phyloP scores from a whole-genome alignment of 1,140 invertebrate species.

The Bombus sylvicola region DNA sequence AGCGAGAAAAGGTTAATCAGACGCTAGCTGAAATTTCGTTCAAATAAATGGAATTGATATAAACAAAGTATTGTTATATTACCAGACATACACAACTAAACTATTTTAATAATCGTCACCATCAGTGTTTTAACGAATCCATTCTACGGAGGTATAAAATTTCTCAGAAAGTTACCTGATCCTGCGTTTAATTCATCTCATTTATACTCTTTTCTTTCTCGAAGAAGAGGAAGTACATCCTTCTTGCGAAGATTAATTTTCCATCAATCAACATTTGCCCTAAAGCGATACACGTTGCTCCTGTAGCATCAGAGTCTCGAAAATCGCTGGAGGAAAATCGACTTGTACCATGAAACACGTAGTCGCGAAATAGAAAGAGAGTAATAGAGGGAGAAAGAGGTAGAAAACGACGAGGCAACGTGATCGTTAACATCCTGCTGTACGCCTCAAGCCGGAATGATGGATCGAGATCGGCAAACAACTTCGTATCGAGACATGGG shows the following conservation, averaged over 20 bases:
- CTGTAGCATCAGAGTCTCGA: not conserved
- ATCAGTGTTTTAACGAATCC: no score
- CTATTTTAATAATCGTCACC: no score
- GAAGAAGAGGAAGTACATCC: not conserved
- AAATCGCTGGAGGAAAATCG: not conserved
- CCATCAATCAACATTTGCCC: not conserved
- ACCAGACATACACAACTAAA: no score
- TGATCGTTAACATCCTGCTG: constrained; percentile 24
- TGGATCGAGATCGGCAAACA: constrained; percentile 15
- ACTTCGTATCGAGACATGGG: not conserved
- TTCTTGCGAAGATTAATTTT: not conserved
- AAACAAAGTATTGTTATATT: not conserved
- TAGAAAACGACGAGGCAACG: not conserved
- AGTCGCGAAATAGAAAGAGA: not conserved
- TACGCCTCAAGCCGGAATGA: not conserved
- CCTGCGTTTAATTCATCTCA: not conserved
- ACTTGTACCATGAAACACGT: no score
- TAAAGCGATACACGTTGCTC: not conserved
- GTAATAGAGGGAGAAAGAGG: not conserved
- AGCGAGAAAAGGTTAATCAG: not conserved
- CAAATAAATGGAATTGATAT: not conserved
- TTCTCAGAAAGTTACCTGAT: not conserved
- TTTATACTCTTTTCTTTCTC: not conserved
- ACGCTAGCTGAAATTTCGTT: not conserved
- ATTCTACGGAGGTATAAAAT: not conserved